phyloP scores from a whole-genome alignment of 2,113 vertebrate genomes.

The Hypanus sabinus region DNA sequence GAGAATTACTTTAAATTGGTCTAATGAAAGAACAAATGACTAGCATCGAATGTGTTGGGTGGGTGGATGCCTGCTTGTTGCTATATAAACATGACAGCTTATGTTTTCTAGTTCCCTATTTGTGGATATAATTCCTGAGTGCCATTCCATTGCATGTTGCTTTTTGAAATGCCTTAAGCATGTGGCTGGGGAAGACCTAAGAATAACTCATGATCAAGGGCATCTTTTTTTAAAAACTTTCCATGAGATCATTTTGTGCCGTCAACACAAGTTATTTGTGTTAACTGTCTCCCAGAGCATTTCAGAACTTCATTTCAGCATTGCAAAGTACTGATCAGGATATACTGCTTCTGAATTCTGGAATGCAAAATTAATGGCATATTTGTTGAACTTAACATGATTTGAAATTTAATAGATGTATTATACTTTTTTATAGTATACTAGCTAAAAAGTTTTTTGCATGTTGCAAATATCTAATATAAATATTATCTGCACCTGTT shows the following conservation, averaged over 20 bases:
- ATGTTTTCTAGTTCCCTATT: not conserved
- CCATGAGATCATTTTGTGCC: slow-evolving; percentile 52
- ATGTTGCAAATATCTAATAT: not conserved
- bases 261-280: slow-evolving; percentile 49
- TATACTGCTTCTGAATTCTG: not conserved
- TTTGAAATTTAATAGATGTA: not conserved
- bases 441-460: too few species aligned
- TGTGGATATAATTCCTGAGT: slow-evolving; percentile 44
- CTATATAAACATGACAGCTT: slow-evolving; percentile 25
- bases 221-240: slow-evolving; percentile 52
- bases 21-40: slow-evolving; percentile 9
- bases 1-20: not conserved
- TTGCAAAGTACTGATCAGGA: not conserved
- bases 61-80: slow-evolving; percentile 33
- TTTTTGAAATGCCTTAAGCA: slow-evolving; percentile 17
- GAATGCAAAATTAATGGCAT: not conserved
- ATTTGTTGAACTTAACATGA: not conserved
- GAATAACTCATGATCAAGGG: slow-evolving; percentile 55
- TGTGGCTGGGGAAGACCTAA: slow-evolving; percentile 45
- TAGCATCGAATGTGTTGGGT: slow-evolving; percentile 1
- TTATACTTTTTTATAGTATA: too few species aligned
- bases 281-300: not conserved
- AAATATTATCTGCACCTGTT: not conserved
- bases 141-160: slow-evolving; percentile 42
- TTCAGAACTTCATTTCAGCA: not conserved